Conservation (phyloP, 2,797 vertebrate genomes). For the Limosa lapponica region DNA sequence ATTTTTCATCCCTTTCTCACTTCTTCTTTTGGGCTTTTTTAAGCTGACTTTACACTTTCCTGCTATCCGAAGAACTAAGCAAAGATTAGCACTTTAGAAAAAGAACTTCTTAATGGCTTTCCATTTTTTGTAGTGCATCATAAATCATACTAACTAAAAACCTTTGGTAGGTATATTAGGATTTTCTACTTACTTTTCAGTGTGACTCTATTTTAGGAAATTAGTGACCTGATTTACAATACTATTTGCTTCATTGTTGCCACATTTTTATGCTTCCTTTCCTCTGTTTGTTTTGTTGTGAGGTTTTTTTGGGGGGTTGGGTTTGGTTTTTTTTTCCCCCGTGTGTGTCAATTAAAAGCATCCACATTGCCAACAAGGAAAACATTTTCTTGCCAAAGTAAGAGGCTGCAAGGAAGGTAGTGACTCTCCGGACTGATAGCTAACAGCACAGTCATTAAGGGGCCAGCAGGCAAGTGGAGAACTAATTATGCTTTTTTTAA, state of each 20-base stretch:
- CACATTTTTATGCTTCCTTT: background rate
- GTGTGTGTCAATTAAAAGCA: background rate
- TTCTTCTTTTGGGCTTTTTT: background rate
- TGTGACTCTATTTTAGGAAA: background rate
- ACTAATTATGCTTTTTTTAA: background rate
- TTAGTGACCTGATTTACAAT: background rate
- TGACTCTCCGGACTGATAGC: background rate
- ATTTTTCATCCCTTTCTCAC: background rate
- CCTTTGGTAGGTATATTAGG: background rate
- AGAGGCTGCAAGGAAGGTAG: background rate
- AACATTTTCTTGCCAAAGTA: background rate
- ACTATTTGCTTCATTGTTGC: background rate
- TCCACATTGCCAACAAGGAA: background rate
- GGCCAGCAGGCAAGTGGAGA: background rate
- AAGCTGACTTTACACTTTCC: background rate
- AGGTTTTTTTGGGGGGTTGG: too few relatives aligned
- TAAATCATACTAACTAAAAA: background rate
- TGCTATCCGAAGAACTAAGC: background rate
- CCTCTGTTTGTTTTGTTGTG: too few relatives aligned
- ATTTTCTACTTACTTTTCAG: background rate
- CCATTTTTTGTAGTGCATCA: background rate
- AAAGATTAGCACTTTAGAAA: background rate
- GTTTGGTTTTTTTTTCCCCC: background rate
- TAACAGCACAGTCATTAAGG: background rate
- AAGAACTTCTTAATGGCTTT: background rate